Evolutionary conservation across 1,140 invertebrate species (phyloP), one percentile per base, ranked within the genome.

Genomic region (Diploscapter pachys): DNA sequence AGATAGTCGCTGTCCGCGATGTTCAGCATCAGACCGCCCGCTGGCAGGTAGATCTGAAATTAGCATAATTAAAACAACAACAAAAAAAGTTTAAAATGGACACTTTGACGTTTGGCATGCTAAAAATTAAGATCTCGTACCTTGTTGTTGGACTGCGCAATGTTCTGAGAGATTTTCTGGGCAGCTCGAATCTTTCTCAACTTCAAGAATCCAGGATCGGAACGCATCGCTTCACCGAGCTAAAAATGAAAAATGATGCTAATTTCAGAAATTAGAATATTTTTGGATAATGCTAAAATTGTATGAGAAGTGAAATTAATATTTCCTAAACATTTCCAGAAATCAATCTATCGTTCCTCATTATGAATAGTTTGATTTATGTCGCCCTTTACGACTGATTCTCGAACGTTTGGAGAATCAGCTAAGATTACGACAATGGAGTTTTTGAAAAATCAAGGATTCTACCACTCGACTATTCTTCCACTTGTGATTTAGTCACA

Each of bases 201-300:
- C 86, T 99, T 99, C 72, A 99, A 88, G 83, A 98, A 99, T 85
- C 96, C 97, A 79, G 96, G 95, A 88, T 98, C 99, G 86, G 91
- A 89, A 72, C 91, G 90, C 81, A 98, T 92, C 67, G 96, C 94
- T 88, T 95, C 90, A 88, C 96, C 96, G 88, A 99, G 92, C 92
- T 95, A 86, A 87, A 81, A 86, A 31, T 31, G 31, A 31, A 31
- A 31, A 31, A 31, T 31, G 31, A 31, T 31, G 31, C 31, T 31
- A 31, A 31, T 31, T 31, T 31, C 31, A 31, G 31, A 31, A 31
- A 31, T 31, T 31, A 31, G 31, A 0, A 31, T 31, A 31, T 31
- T 31, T 31, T 31, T 31, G 31, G 31, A 31, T 31, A 31, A 31
- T 31, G 31, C 31, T 31, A 31, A 31, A 31, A 31, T 31, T 31